Evolutionary conservation across 2,888 invertebrate genomes (phyloP).

Genomic region (Oligia latruncula): DNA sequence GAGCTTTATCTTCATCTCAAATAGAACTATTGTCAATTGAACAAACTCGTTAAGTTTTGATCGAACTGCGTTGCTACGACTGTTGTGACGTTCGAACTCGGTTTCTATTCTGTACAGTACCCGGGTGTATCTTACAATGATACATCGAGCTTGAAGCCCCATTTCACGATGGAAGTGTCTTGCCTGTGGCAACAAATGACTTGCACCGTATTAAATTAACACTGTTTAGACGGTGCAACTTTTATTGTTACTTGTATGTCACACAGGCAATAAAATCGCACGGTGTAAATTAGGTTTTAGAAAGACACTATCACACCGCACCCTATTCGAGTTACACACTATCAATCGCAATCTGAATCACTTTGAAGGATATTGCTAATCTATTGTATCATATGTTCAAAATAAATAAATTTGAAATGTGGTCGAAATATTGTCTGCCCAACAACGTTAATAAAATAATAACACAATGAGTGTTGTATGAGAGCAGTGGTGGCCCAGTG

Average conservation of each 20-base stretch:
- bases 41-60: slow-evolving; percentile 40
- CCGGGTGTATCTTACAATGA: not conserved
- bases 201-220: not conserved
- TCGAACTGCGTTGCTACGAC: slow-evolving; percentile 12
- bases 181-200: not conserved
- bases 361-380: not conserved
- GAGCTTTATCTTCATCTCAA: slow-evolving; percentile 45
- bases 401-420: not conserved
- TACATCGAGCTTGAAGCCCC: not conserved
- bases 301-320: not conserved
- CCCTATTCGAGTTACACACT: not conserved
- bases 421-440: not conserved
- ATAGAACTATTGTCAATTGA: slow-evolving; percentile 45
- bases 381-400: not conserved
- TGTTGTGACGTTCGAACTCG: not conserved
- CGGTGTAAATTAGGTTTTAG: not conserved
- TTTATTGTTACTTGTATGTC: not conserved
- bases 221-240: no score
- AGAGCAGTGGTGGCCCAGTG: no score
- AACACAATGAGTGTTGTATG: not conserved
- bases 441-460: not conserved
- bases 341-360: not conserved
- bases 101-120: not conserved
- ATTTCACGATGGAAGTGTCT: not conserved
- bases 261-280: not conserved